These are phyloP conservation scores for Belgica antarctica DNA, from an alignment of 2,888 invertebrate species.

Conservation along the genomic window DNA sequence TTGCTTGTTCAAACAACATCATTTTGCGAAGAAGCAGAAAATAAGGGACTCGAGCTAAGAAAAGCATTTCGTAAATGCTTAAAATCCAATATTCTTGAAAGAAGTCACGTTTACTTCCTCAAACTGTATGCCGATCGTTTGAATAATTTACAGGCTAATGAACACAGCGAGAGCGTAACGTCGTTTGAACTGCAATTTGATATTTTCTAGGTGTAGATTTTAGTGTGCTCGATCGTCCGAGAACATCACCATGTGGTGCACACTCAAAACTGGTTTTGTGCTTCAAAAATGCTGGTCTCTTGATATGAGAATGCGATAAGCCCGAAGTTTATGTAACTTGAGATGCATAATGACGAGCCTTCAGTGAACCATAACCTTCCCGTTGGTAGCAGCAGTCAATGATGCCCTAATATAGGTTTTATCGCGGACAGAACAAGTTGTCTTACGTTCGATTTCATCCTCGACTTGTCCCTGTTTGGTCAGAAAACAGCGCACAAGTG, in stretches of 20 bases:
- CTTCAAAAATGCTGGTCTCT: neutral
- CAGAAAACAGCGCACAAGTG: neutral
- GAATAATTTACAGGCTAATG: slow-evolving; percentile 32
- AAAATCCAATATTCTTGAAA: slow-evolving; percentile 31
- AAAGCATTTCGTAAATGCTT: slow-evolving; percentile 11
- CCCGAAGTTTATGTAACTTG: slow-evolving; percentile 26
- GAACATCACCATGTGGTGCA: slow-evolving; percentile 15
- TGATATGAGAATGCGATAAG: neutral
- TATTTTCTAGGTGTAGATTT: neutral
- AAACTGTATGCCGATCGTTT: neutral
- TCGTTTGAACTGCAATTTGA: slow-evolving; percentile 18
- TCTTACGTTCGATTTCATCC: slow-evolving; percentile 7
- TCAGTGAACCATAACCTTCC: neutral
- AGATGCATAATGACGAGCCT: slow-evolving; percentile 22
- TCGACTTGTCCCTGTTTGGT: slow-evolving; percentile 1
- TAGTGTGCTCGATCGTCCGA: too few species aligned
- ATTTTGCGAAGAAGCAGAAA: neutral
- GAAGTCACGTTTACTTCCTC: slow-evolving; percentile 41
- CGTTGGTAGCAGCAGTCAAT: too few species aligned
- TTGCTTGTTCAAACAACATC: slow-evolving; percentile 26
- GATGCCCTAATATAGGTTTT: slow-evolving; percentile 9
- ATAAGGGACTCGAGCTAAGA: neutral
- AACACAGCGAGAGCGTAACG: slow-evolving; percentile 27
- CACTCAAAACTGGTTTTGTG: slow-evolving; percentile 29
- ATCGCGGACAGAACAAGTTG: slow-evolving; percentile 21